Percentiles rank a stretch among this genome's conserved stretches.
These are phyloP conservation scores for Acanthiza pusilla DNA, from an alignment of 2,797 vertebrate genomes.

Conservation along the genomic window DNA sequence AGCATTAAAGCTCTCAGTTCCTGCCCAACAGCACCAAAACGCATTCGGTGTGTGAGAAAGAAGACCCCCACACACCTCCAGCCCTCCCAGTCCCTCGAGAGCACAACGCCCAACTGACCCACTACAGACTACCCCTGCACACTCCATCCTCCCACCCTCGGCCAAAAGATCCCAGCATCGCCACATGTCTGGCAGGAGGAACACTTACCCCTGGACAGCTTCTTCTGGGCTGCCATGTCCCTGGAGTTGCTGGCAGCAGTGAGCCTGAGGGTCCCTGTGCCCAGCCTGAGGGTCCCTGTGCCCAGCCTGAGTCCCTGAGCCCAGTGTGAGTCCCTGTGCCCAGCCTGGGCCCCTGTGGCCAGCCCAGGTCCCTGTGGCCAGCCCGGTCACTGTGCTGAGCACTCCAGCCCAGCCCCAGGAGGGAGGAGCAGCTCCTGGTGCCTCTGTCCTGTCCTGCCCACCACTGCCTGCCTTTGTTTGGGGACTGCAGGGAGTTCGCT, in stretches of 20 bases:
- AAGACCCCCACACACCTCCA: not conserved
- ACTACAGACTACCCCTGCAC: accelerated
- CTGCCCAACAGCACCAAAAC: not conserved
- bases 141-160: not conserved
- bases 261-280: not conserved
- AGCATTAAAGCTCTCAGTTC: not conserved
- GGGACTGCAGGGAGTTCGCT: not conserved
- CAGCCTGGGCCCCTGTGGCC: not conserved
- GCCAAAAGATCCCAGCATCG: not conserved
- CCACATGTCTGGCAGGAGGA: not conserved
- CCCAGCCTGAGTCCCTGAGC: not conserved
- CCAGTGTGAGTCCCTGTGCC: not conserved
- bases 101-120: not conserved
- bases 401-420: not conserved
- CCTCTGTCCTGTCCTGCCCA: not conserved
- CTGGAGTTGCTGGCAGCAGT: accelerated
- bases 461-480: slow-evolving; percentile 23
- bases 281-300: not conserved
- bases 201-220: not conserved
- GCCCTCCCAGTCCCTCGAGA: not conserved
- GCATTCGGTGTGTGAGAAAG: accelerated
- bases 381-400: not conserved
- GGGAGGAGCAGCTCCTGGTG: slow-evolving; percentile 24
- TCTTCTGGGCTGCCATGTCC: not conserved
- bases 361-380: not conserved